These are phyloP conservation scores for Siphamia tubifer DNA, from an alignment of 2,113 vertebrate species.

Conservation along the genomic window DNA sequence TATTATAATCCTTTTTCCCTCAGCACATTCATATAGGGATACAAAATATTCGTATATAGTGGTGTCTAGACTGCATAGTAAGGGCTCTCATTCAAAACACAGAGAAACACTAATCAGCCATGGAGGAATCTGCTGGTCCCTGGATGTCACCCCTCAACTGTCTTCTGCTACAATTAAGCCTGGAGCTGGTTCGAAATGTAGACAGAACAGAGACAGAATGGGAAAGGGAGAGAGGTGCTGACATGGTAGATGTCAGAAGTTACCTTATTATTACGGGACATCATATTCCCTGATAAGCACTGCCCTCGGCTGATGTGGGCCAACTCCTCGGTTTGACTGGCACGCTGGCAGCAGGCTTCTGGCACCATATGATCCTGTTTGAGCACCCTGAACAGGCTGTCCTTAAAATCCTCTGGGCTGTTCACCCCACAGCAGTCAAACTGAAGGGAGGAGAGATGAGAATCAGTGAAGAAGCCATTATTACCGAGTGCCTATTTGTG, in stretches of 20 bases:
- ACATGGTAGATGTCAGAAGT: slow-evolving; percentile 40
- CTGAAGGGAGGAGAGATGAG: slow-evolving; percentile 69
- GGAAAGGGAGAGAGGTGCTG: neutral
- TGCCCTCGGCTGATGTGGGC: slow-evolving; percentile 79
- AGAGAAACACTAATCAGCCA: slow-evolving; percentile 63
- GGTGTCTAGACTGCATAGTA: slow-evolving; percentile 7
- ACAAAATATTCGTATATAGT: neutral
- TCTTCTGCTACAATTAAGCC: slow-evolving; percentile 63
- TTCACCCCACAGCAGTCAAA: slow-evolving; percentile 96
- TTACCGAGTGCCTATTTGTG: slow-evolving; percentile 38
- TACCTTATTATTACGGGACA: slow-evolving; percentile 92
- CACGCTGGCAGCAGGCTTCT: slow-evolving; percentile 87
- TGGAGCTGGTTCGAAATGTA: slow-evolving; percentile 45
- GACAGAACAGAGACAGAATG: neutral
- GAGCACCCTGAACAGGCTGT: slow-evolving; percentile 76
- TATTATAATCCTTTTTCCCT: neutral
- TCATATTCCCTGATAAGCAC: slow-evolving; percentile 83
- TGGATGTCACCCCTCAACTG: slow-evolving; percentile 46
- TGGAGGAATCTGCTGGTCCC: slow-evolving; percentile 52
- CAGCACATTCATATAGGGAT: neutral
- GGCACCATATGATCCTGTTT: slow-evolving; percentile 76
- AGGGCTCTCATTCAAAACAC: slow-evolving; percentile 36
- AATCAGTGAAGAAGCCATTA: slow-evolving; percentile 21
- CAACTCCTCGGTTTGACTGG: slow-evolving; percentile 78
- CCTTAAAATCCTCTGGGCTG: slow-evolving; percentile 90